Base-by-base conservation (phyloP, 2,888 invertebrate species). In the Melinaea menophilus region DNA sequence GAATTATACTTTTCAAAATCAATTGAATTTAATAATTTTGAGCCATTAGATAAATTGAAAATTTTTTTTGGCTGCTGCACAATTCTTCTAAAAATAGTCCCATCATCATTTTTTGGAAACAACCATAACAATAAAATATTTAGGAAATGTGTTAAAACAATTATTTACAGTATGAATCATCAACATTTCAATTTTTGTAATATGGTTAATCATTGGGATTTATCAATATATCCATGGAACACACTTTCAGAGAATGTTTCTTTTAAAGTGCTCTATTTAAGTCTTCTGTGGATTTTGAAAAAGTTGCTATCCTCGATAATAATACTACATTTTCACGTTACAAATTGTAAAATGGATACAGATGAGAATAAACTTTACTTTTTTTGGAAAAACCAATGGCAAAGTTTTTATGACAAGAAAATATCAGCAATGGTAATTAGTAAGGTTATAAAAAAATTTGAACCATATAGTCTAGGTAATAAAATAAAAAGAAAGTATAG, bases 331-430 rank as follows among this genome's bases (percentile, higher is more conserved):
- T 91, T 88, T 74, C 85, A 88, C 78, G 86, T 90, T 4, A 88
- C 91, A 22, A 84, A 86, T 55, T 84, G 85, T 57, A 89, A 88
- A 79, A 68, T 86, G 11, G 84, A 88, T 69, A 71, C 76, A 1
- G 84, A 91, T 75, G 88, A 90, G 73, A 82, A 88, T 68, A 88
- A 86, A 73, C 77, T 91, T 41, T 76, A 84, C 76, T 91, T 79
- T 69, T 90, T 88, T 73, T 82, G 81, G 79, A 90, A 88, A 77
- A 70, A 75, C 56, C 76, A 86, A 51, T 91, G 91, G 91, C 91
- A 91, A 71, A 84, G 87, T 65, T 88, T 84, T 71, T 88, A 85
- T 74, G 88, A 90, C 59, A 83, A 78, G 70, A 80, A 83, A 63
- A 73, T 91, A 46, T 76, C 78, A 9, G 76, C 78, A 61, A 80